A percentile compares a stretch with the other conserved stretches of the same genome.
These are phyloP conservation scores for Pogona vitticeps DNA, from an alignment of 2,113 vertebrate species.

Conservation along the genomic window DNA sequence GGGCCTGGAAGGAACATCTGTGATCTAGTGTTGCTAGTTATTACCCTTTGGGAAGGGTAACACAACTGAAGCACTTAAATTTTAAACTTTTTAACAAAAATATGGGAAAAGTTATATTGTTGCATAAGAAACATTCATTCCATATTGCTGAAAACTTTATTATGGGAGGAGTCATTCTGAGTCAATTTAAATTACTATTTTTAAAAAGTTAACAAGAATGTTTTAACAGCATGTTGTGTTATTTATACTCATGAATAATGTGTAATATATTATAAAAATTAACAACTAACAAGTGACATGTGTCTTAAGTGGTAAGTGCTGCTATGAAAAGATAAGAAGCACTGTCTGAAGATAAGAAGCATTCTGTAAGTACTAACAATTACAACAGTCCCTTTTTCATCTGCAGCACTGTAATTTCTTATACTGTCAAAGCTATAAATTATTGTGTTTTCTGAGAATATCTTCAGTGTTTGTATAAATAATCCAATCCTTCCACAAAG, in stretches of 20 bases:
- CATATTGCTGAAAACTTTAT: no score
- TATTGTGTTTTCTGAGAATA: conserved; percentile 51
- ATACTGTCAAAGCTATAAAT: conserved; percentile 28
- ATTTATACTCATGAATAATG: neutral
- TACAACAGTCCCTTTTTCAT: conserved; percentile 23
- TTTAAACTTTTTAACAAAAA: neutral
- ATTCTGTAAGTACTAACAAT: neutral
- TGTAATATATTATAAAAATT: neutral
- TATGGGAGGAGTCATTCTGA: no score
- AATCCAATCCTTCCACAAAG: conserved; percentile 49
- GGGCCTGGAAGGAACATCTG: no score
- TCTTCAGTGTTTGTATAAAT: conserved; percentile 52
- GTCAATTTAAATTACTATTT: no score
- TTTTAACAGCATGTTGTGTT: neutral
- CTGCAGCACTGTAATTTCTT: conserved; percentile 24
- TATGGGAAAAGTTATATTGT: neutral
- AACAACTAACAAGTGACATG: neutral
- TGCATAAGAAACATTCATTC: neutral
- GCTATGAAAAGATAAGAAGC: neutral
- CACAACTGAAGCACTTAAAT: neutral
- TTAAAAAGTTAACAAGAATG: neutral
- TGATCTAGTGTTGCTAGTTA: no score
- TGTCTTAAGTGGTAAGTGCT: conserved; percentile 33
- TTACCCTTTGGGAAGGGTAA: no score
- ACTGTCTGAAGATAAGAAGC: conserved; percentile 1